phyloP scores from a whole-genome alignment of 2,888 invertebrate genomes.

The Bugula neritina region DNA sequence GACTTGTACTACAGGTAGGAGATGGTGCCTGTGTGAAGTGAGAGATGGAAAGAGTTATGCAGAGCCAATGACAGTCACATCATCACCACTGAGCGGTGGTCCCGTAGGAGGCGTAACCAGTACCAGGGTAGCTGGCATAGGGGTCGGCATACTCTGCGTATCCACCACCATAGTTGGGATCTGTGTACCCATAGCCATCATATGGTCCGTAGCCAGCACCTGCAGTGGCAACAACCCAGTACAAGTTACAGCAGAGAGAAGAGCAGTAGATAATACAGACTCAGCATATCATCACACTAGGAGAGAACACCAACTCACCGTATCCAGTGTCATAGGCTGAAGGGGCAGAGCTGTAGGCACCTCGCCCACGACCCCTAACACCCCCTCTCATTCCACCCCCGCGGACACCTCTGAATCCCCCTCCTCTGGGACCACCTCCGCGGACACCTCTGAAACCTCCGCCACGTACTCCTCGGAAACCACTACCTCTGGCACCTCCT shows the following conservation, averaged over 20 bases:
- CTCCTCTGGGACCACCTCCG: conserved; percentile 14
- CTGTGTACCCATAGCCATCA: neutral
- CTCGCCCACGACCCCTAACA: neutral
- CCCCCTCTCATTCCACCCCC: neutral
- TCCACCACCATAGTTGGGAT: neutral
- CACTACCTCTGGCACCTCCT: neutral
- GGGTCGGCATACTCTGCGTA: conserved; percentile 24
- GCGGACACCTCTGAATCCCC: neutral
- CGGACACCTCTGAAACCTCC: conserved; percentile 5
- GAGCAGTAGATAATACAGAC: too few relatives aligned
- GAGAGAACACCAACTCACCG: too few relatives aligned
- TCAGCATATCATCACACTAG: too few relatives aligned
- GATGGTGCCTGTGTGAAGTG: too few relatives aligned
- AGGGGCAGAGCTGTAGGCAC: conserved; percentile 17
- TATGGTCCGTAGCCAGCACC: neutral
- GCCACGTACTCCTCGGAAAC: neutral
- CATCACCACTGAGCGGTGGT: neutral
- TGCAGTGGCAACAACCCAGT: neutral
- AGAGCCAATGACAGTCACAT: neutral
- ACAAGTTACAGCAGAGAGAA: too few relatives aligned
- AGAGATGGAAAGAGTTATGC: too few relatives aligned
- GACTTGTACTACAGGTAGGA: too few relatives aligned
- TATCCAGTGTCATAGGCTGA: conserved; percentile 18
- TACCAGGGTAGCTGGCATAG: neutral
- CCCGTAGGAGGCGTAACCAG: conserved; percentile 14